Evolutionary conservation across 2,113 vertebrate species (phyloP).

Genomic region (Mandrillus leucophaeus): DNA sequence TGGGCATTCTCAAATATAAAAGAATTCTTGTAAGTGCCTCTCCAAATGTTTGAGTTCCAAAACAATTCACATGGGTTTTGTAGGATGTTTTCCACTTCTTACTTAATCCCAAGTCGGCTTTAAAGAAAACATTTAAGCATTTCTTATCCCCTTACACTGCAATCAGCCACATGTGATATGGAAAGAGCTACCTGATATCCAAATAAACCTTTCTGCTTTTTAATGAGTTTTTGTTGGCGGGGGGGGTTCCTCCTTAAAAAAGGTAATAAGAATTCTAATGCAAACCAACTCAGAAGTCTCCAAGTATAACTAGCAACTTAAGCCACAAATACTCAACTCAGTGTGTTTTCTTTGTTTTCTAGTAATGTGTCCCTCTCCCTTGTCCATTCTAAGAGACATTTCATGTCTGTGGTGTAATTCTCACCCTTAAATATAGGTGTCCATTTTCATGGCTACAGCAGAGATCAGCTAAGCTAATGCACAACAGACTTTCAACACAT

Average conservation of each 20-base stretch:
- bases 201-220: conserved; percentile 1
- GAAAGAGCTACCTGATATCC: neutral
- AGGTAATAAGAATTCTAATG: conserved; percentile 26
- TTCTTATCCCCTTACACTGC: neutral
- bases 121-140: conserved; percentile 42
- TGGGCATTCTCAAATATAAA: neutral
- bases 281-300: conserved; percentile 13
- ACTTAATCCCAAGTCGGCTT: conserved; percentile 23
- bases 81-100: neutral
- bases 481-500: neutral
- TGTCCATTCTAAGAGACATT: neutral
- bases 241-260: neutral
- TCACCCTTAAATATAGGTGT: neutral
- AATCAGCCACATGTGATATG: neutral
- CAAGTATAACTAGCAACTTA: neutral
- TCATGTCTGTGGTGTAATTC: neutral
- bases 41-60: neutral
- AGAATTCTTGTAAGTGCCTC: neutral
- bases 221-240: neutral
- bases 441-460: neutral
- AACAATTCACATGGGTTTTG: neutral
- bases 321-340: neutral
- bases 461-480: neutral
- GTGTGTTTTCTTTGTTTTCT: neutral
- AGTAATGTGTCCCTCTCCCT: neutral